phyloP scores from a whole-genome alignment of 2,888 invertebrate species.

The Ophion ellenae region DNA sequence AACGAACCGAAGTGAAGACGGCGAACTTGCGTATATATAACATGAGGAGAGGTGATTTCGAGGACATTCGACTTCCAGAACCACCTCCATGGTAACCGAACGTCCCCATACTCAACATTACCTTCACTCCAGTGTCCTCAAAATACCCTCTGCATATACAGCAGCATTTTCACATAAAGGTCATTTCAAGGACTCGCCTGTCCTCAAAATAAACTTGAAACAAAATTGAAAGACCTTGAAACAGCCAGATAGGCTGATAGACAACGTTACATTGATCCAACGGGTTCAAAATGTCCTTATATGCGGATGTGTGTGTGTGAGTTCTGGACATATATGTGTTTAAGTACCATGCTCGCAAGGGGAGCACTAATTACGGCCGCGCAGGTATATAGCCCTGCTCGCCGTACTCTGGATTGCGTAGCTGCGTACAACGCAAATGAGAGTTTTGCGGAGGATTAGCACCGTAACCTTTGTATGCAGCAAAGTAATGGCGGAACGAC shows the following conservation, averaged over 20 bases:
- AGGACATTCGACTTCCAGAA: neutral
- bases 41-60: neutral
- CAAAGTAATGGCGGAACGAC: slow-evolving; percentile 27
- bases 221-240: neutral
- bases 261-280: neutral
- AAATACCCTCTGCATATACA: too few relatives aligned
- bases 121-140: neutral
- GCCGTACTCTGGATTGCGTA: slow-evolving; percentile 19
- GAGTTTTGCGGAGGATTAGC: slow-evolving; percentile 25
- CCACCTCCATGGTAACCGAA: neutral
- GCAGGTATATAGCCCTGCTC: slow-evolving; percentile 20
- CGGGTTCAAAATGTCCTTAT: neutral
- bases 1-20: slow-evolving; percentile 46
- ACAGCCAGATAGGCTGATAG: neutral
- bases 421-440: slow-evolving; percentile 31
- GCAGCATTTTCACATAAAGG: too few relatives aligned
- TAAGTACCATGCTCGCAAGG: slow-evolving; percentile 18
- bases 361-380: slow-evolving; percentile 48
- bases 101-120: neutral
- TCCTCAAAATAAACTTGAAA: neutral
- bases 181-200: too few relatives aligned
- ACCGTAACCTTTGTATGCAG: slow-evolving; percentile 45
- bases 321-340: neutral
- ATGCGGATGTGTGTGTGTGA: neutral
- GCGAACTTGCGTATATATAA: too few relatives aligned